Conservation (phyloP, 1,140 invertebrate genomes). For the Ceratina japonica region DNA sequence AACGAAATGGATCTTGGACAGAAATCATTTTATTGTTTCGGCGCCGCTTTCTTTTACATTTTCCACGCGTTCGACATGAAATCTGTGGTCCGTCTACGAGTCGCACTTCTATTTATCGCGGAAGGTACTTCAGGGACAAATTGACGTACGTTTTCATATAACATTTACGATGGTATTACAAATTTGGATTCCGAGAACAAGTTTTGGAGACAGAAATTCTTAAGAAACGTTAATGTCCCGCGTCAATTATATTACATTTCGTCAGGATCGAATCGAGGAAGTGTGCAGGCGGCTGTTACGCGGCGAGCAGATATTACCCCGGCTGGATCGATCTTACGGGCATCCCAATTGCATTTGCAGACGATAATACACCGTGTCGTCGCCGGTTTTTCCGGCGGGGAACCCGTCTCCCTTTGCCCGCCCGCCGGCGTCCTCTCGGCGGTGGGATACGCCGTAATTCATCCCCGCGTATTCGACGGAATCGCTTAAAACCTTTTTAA, state of each 20-base stretch:
- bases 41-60: no score
- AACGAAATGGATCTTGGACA: no score
- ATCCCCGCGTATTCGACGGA: constrained; percentile 31
- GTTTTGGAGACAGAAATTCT: no score
- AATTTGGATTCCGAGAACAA: no score
- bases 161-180: no score
- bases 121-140: no score
- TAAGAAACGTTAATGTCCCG: no score
- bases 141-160: no score
- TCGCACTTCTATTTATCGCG: neutral
- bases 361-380: constrained; percentile 9
- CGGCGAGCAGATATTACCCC: constrained; percentile 13
- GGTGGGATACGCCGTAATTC: constrained; percentile 16
- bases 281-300: constrained; percentile 2
- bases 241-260: no score
- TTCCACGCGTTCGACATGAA: no score
- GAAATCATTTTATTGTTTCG: no score
- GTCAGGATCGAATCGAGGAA: neutral
- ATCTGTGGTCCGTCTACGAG: no score
- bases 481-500: constrained; percentile 30
- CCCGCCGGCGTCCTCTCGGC: neutral
- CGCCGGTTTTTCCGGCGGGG: neutral
- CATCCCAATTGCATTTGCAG: constrained; percentile 22
- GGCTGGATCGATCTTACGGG: constrained; percentile 23
- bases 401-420: neutral